Evolutionary conservation across 2,888 invertebrate species (phyloP), one percentile per base, ranked within the genome.

Genomic region (Orthosia incerta): DNA sequence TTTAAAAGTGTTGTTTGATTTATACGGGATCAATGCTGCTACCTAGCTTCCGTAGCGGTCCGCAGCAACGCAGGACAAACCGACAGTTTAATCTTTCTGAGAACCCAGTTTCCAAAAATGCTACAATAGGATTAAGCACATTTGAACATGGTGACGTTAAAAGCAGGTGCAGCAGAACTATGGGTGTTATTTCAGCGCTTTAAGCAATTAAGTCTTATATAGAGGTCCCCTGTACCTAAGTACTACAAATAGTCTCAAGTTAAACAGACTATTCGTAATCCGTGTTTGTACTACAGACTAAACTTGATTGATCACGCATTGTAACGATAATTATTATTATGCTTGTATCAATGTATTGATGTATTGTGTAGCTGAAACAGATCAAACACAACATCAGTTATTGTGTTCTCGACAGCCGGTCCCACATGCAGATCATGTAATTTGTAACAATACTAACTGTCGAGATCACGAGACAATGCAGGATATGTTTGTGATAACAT

Each of bases 311-410:
- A 78, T 74, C 51, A 39, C 78, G 31, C 51, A 78, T 15, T 20
- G n/a, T 48, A 18, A 39, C 46, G 5, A 59, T 23, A 46, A 70
- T 79, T n/a, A 20, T 60, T 39, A 71, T 71, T 16, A 59, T 26
- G 74, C 51, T 48, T 71, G 71, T 53, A 71, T 59, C 59, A 53
- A 23, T 23, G 59, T 59, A 61, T 51, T 31, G 31, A 31, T 61
- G 63, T 72, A 56, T 57, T 65, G 39, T 68, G 15, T 77, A 2
- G 4, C 20, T 39, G 7, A 20, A 5, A 59, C 53, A 31, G 53
- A 48, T 74, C 72, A 71, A 39, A 60, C 39, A 79, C 72, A 55
- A 20, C 20, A 74, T 71, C 79, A 16, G 39, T 71, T 59, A 72
- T 74, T 71, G 79, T 74, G 26, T 39, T 53, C 39, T 20, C 18